These are phyloP conservation scores for Drosophila ercepeae DNA, from an alignment of 1,140 invertebrate species.

Conservation along the genomic window DNA sequence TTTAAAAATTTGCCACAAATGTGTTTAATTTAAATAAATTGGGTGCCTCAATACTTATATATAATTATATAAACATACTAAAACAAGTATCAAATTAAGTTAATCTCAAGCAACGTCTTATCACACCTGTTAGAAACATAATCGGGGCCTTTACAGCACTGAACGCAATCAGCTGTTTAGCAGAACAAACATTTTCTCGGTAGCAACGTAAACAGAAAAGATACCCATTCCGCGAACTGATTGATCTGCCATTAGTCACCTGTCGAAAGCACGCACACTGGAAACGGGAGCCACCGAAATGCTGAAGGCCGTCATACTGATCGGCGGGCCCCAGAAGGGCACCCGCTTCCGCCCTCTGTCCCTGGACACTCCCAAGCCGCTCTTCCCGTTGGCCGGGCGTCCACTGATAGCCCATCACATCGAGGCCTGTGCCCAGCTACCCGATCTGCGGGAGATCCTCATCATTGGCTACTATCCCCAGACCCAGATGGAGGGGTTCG, in stretches of 20 bases:
- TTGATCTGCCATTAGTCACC: constrained; percentile 49
- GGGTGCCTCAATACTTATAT: too few relatives aligned
- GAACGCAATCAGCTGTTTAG: constrained; percentile 18
- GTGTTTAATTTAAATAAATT: too few relatives aligned
- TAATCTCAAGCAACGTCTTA: background rate
- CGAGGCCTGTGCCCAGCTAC: constrained; percentile 93
- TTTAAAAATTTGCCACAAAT: too few relatives aligned
- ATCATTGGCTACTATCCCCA: constrained; percentile 96
- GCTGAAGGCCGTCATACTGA: constrained; percentile 91
- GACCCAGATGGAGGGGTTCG: constrained; percentile 92
- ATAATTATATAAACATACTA: too few relatives aligned
- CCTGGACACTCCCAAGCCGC: constrained; percentile 97
- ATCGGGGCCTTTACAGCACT: too few relatives aligned
- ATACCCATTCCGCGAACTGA: constrained; percentile 41
- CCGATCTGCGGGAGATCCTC: constrained; percentile 94
- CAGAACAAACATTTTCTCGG: constrained; percentile 1
- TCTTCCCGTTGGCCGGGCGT: constrained; percentile 98
- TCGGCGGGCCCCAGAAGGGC: constrained; percentile 91
- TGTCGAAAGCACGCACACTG: constrained; percentile 19
- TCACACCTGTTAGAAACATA: background rate
- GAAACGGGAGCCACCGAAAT: constrained; percentile 73
- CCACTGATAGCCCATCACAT: constrained; percentile 99
- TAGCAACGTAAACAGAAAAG: constrained; percentile 68
- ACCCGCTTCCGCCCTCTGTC: constrained; percentile 98
- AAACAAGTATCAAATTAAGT: background rate